Conservation (phyloP, 2,113 vertebrate species). For the Hiodon alosoides region DNA sequence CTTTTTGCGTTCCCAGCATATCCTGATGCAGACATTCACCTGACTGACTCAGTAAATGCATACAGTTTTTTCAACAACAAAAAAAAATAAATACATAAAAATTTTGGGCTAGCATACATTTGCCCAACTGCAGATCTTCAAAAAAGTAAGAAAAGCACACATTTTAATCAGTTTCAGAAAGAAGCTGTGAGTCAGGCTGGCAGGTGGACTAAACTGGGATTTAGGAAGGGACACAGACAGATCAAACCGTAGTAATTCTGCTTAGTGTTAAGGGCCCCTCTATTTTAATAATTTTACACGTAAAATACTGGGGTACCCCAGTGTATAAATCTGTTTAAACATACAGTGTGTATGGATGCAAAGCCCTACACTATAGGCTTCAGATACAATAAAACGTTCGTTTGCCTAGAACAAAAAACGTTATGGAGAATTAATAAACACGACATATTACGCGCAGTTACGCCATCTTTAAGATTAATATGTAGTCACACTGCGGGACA, state of each 20-base stretch:
- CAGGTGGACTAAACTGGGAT: constrained; percentile 22
- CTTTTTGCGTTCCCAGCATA: too few relatives aligned
- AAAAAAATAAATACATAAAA: too few relatives aligned
- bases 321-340: too few relatives aligned
- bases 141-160: neutral
- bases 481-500: too few relatives aligned
- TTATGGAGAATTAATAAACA: too few relatives aligned
- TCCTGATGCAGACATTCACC: neutral
- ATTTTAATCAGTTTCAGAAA: constrained; percentile 10
- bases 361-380: too few relatives aligned
- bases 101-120: neutral
- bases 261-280: neutral
- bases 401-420: too few relatives aligned
- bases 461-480: too few relatives aligned
- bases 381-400: too few relatives aligned
- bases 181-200: constrained; percentile 7
- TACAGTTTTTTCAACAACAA: neutral
- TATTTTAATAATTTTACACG: neutral
- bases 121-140: too few relatives aligned
- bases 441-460: too few relatives aligned
- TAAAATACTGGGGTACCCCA: neutral
- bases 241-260: constrained; percentile 32
- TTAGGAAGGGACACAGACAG: constrained; percentile 34
- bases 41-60: neutral
- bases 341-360: too few relatives aligned